A percentile compares a stretch with the other conserved stretches of the same genome.
phyloP scores from a whole-genome alignment of 2,888 invertebrate genomes.

The Fissipunctia ypsillon region DNA sequence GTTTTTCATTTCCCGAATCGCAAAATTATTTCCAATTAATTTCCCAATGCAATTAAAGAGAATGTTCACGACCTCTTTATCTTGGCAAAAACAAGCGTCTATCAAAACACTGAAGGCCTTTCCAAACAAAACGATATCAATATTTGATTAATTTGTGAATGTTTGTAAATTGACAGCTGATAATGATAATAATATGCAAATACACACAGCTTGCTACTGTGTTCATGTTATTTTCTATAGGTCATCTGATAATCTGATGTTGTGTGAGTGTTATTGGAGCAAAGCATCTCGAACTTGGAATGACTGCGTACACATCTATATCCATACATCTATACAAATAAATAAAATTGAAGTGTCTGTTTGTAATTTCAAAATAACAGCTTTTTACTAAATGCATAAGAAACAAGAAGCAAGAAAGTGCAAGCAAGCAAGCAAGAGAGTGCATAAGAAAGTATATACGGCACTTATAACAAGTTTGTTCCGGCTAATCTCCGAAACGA shows the following conservation, averaged over 20 bases:
- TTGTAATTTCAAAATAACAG: too few species aligned
- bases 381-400: too few species aligned
- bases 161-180: slow-evolving; percentile 3
- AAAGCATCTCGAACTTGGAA: not conserved
- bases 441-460: too few species aligned
- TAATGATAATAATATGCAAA: slow-evolving; percentile 1
- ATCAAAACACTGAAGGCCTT: not conserved
- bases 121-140: slow-evolving; percentile 15
- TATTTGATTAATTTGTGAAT: slow-evolving; percentile 12
- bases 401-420: too few species aligned
- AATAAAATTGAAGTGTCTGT: too few species aligned
- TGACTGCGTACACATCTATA: too few species aligned
- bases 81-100: slow-evolving; percentile 7
- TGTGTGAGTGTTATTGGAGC: not conserved
- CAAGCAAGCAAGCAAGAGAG: too few species aligned
- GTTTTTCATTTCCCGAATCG: slow-evolving; percentile 12
- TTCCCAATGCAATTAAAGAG: slow-evolving; percentile 4
- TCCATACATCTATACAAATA: too few species aligned
- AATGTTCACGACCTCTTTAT: not conserved
- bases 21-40: slow-evolving; percentile 2
- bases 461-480: too few species aligned
- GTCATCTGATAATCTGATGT: slow-evolving; percentile 9
- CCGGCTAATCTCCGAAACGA: too few species aligned
- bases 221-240: not conserved
- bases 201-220: too few species aligned